phyloP scores from a whole-genome alignment of 1,140 invertebrate genomes.

The Papilio helenus region DNA sequence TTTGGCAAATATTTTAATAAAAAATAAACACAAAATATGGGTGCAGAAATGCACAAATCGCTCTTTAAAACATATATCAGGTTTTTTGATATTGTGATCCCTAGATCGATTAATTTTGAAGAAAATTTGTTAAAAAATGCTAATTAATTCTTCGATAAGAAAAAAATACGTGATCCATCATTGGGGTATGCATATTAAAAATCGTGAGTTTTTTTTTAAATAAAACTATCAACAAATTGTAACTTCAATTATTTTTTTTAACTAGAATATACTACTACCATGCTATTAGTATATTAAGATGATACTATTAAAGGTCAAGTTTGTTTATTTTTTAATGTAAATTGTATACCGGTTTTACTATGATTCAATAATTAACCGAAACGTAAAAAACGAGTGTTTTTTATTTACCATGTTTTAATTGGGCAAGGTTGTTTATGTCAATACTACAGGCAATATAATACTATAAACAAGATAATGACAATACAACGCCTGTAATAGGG shows the following conservation, averaged over 20 bases:
- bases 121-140: too few relatives aligned
- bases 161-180: too few relatives aligned
- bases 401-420: background rate
- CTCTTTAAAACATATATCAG: too few relatives aligned
- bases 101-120: too few relatives aligned
- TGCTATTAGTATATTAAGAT: background rate
- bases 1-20: background rate
- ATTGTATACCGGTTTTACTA: background rate
- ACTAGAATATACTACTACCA: background rate
- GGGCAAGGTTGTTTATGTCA: background rate
- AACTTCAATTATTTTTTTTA: too few relatives aligned
- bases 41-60: too few relatives aligned
- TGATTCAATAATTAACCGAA: background rate
- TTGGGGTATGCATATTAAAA: too few relatives aligned
- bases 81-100: too few relatives aligned
- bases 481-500: too few relatives aligned
- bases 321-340: conserved; percentile 17
- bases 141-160: too few relatives aligned
- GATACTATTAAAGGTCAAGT: background rate
- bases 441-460: background rate
- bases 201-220: too few relatives aligned
- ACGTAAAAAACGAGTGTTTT: background rate
- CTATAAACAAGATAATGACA: background rate
- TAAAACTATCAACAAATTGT: too few relatives aligned
- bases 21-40: background rate